Evolutionary conservation across 1,140 invertebrate species (phyloP), one percentile per base, ranked within the genome.

Genomic region (Meloidogyne floridensis): DNA sequence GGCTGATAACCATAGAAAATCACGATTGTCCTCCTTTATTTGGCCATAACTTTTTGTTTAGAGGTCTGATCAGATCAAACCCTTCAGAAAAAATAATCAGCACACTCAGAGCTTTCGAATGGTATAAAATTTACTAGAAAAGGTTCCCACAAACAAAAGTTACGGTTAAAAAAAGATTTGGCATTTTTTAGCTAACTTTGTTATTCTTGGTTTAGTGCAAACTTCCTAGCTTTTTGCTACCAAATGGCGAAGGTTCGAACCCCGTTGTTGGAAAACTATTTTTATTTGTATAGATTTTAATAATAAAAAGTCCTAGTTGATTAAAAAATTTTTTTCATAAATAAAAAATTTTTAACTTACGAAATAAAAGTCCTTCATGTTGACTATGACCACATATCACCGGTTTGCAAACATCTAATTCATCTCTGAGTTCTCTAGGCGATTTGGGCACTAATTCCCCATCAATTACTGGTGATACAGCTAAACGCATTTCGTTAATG

Each of bases 291-390:
- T 65, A n/a, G 0, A 0, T 6, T 79, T 11, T 47, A 47, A 8
- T 47, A 47, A 0, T 47, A 47, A 6, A 47, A 47, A 6, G 47
- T 8, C 47, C 4, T 6, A 47, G 7, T 47, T 47, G 47, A 20
- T 71, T 13, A n/a, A 18, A 43, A 72, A 54, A 32, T n/a, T 13
- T n/a, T 65, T n/a, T 6, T n/a, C 15, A 65, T n/a, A n/a, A n/a
- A 7, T 11, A 54, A 54, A 8, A 11, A 54, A 10, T 54, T 42
- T 32, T 47, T n/a, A 11, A 70, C 84, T 87, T 77, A 85, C 84
- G 54, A 72, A 88, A 87, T 15, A 88, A 72, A 10, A 88, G 75
- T 13, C 87, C 87, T 80, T 88, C 87, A 42, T 80, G 83, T 71
- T 87, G 51, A 72, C 20, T 72, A 13, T 85, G 69, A 11, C 87